Evolutionary conservation across 2,888 invertebrate species (phyloP).

Genomic region (Leuctra nigra): DNA sequence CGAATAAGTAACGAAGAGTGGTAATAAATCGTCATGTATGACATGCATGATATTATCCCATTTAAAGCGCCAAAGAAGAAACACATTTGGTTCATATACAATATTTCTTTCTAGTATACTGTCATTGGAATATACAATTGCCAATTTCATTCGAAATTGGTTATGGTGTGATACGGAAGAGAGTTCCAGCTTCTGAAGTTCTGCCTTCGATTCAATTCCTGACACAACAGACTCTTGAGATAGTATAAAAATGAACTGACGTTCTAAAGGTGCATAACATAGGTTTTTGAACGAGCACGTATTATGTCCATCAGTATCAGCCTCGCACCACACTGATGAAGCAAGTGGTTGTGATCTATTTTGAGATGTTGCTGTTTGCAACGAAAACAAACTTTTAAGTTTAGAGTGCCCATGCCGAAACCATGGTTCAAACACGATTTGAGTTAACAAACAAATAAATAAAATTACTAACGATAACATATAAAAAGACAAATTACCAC

Average conservation of each 20-base stretch:
- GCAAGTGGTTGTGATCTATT: background rate
- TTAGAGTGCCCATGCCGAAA: no score
- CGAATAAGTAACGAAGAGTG: slow-evolving; percentile 38
- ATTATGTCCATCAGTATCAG: slow-evolving; percentile 22
- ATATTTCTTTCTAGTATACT: slow-evolving; percentile 11
- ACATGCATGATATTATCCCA: slow-evolving; percentile 49
- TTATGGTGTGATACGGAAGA: slow-evolving; percentile 41
- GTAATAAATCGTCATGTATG: slow-evolving; percentile 46
- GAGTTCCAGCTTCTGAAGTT: slow-evolving; percentile 36
- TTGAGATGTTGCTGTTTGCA: no score
- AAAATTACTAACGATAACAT: no score
- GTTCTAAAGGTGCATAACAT: slow-evolving; percentile 37
- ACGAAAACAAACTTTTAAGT: no score
- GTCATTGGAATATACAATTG: slow-evolving; percentile 25
- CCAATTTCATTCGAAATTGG: slow-evolving; percentile 36
- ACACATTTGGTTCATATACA: slow-evolving; percentile 21
- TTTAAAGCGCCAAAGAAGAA: slow-evolving; percentile 42
- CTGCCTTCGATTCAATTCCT: slow-evolving; percentile 34
- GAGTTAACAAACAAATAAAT: no score
- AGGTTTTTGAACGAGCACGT: slow-evolving; percentile 40
- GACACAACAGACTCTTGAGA: slow-evolving; percentile 34
- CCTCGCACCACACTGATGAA: slow-evolving; percentile 30
- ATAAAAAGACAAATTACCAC: no score
- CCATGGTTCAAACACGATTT: no score
- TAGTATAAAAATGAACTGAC: slow-evolving; percentile 39